Conservation (phyloP, 2,888 invertebrate genomes). For the Cheilosia grossa region DNA sequence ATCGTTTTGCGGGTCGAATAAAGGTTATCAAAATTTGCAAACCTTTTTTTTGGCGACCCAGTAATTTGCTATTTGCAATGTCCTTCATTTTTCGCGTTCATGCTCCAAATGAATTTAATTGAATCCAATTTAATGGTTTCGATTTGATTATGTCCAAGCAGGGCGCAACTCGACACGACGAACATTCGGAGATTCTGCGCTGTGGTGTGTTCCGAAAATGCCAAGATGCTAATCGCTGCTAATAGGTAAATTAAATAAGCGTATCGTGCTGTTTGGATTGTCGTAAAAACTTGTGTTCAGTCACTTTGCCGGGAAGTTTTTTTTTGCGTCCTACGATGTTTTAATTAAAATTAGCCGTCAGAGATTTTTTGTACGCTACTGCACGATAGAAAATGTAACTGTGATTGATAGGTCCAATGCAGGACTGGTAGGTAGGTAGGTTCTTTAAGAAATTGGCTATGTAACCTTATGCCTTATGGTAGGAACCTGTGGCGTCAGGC, state of each 20-base stretch:
- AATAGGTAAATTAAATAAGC: conserved; percentile 45
- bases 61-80: neutral
- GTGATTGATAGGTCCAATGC: too few relatives aligned
- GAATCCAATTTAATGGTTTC: conserved; percentile 23
- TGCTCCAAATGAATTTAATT: conserved; percentile 37
- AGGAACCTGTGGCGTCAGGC: too few relatives aligned
- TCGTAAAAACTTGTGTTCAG: too few relatives aligned
- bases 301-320: too few relatives aligned
- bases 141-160: conserved; percentile 6
- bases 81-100: neutral
- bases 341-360: too few relatives aligned
- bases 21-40: conserved; percentile 31
- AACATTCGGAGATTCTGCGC: neutral
- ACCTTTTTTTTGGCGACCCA: conserved; percentile 4
- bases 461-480: too few relatives aligned
- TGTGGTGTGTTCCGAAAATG: neutral
- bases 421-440: too few relatives aligned
- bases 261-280: neutral
- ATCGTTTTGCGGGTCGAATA: conserved; percentile 1
- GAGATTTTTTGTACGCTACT: too few relatives aligned
- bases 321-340: too few relatives aligned
- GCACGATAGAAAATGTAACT: too few relatives aligned
- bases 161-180: conserved; percentile 23
- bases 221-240: conserved; percentile 30
- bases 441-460: too few relatives aligned